phyloP scores from a whole-genome alignment of 2,797 vertebrate species.

The Darevskia nairensis region DNA sequence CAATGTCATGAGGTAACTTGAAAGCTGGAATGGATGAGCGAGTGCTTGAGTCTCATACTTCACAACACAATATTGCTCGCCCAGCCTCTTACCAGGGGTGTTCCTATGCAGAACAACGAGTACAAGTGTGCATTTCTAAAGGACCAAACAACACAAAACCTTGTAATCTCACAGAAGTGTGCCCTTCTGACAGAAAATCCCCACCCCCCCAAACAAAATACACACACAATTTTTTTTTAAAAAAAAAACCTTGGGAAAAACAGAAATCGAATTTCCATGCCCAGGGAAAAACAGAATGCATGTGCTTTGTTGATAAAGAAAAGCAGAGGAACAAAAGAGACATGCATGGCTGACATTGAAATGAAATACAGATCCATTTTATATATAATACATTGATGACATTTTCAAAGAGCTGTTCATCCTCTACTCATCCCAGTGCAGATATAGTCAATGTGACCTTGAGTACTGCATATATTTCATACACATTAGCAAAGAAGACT shows the following conservation, averaged over 20 bases:
- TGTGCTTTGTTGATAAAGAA: conserved; percentile 33
- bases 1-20: background rate
- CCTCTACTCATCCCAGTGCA: conserved; percentile 47
- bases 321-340: conserved; percentile 42
- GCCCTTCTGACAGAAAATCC: background rate
- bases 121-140: background rate
- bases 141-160: background rate
- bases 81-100: background rate
- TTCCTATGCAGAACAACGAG: background rate
- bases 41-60: background rate
- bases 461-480: conserved; percentile 8
- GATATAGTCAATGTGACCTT: conserved; percentile 24
- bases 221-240: background rate
- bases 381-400: conserved; percentile 45
- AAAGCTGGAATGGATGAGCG: background rate
- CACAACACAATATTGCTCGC: background rate
- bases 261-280: conserved; percentile 43
- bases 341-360: conserved; percentile 50
- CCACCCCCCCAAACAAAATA: too few species aligned
- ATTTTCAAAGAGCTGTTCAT: conserved; percentile 62
- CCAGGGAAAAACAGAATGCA: conserved; percentile 2
- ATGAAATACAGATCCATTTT: conserved; percentile 54
- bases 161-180: background rate
- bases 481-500: conserved; percentile 32
- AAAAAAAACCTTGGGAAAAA: conserved; percentile 3